A percentile compares a stretch with the other conserved stretches of the same genome.
Evolutionary conservation across 2,113 vertebrate genomes (phyloP).

Genomic region (Pollimyrus isidori): DNA sequence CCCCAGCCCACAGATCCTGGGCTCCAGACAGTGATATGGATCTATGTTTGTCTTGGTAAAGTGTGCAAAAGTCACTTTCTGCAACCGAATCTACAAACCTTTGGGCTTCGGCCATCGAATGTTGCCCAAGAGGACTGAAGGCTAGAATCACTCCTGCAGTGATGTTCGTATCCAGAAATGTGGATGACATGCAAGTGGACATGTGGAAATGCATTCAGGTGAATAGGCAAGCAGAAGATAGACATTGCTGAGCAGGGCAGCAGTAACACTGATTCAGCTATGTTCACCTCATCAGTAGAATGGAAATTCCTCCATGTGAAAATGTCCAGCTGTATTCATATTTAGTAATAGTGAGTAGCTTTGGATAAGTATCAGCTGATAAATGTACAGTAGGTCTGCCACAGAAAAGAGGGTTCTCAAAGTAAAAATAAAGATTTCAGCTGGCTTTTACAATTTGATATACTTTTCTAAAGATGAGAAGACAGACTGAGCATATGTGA

Average conservation of each 20-base stretch:
- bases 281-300: background rate
- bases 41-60: background rate
- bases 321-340: background rate
- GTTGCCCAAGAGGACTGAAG: background rate
- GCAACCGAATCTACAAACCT: background rate
- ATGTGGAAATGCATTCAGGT: background rate
- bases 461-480: background rate
- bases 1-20: background rate
- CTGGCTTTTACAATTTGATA: background rate
- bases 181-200: background rate
- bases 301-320: background rate
- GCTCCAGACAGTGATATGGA: background rate
- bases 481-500: background rate
- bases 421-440: constrained; percentile 1
- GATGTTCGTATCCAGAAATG: background rate
- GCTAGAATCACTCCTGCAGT: background rate
- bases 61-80: background rate
- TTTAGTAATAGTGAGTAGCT: background rate
- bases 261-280: background rate
- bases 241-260: background rate
- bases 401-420: background rate
- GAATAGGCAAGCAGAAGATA: background rate
- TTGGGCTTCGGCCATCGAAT: background rate
- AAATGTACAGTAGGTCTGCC: background rate
- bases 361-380: background rate